Conservation (phyloP, 1,140 invertebrate species). For the Eciton burchellii region DNA sequence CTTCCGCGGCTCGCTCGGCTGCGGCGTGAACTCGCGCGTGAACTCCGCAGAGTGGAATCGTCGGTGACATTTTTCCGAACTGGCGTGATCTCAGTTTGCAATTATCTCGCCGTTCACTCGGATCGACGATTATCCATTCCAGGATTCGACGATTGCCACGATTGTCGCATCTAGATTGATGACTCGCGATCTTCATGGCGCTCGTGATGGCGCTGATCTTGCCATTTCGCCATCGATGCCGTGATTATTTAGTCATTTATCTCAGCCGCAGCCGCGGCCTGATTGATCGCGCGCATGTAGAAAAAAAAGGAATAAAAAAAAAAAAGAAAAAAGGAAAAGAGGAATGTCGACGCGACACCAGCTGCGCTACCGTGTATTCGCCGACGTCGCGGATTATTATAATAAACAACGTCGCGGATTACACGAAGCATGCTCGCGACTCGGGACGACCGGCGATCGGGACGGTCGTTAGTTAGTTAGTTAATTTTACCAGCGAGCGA, state of each 20-base stretch:
- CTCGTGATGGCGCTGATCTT: neutral
- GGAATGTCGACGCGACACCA: neutral
- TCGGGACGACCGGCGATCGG: too few species aligned
- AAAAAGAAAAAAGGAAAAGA: too few species aligned
- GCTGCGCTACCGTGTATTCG: neutral
- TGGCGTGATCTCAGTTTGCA: neutral
- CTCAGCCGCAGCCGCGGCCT: neutral
- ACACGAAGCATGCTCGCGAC: slow-evolving; percentile 4
- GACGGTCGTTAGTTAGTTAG: too few species aligned
- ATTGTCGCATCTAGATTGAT: neutral
- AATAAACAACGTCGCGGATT: neutral
- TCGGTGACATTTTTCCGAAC: neutral
- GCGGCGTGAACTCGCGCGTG: too few species aligned
- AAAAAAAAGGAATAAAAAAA: neutral
- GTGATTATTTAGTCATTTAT: slow-evolving; percentile 37
- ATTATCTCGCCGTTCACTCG: neutral
- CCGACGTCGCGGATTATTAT: too few species aligned
- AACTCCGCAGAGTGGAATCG: too few species aligned
- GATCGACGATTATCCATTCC: neutral
- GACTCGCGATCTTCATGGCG: neutral
- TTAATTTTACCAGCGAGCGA: slow-evolving; percentile 30
- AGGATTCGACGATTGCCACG: neutral
- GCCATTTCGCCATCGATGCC: slow-evolving; percentile 5
- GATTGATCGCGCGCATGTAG: slow-evolving; percentile 3
- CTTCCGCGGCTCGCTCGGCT: too few species aligned